Conservation (phyloP, 2,113 vertebrate genomes). For the Galbula dea region DNA sequence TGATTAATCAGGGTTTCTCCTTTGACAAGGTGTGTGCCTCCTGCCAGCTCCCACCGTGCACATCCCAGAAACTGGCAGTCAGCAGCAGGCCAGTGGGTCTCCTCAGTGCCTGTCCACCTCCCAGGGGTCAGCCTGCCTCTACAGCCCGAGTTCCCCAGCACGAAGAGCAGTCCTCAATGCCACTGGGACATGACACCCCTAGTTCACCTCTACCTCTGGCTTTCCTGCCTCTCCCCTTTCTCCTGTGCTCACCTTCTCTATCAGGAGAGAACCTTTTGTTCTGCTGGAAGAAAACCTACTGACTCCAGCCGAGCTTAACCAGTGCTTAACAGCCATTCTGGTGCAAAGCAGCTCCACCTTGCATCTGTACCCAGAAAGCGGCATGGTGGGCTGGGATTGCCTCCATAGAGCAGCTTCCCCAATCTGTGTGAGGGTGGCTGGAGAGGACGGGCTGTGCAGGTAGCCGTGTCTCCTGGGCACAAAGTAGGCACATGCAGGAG, state of each 20-base stretch:
- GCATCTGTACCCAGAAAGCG: neutral
- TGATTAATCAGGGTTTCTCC: constrained; percentile 12
- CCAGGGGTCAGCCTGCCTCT: neutral
- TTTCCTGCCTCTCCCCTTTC: neutral
- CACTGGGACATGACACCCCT: neutral
- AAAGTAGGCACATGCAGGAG: neutral
- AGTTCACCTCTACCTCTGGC: neutral
- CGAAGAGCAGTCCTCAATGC: neutral
- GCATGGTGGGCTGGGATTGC: neutral
- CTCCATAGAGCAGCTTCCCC: too few relatives aligned
- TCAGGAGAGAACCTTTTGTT: neutral
- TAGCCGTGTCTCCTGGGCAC: neutral
- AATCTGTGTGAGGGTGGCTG: fast-evolving
- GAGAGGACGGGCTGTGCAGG: neutral
- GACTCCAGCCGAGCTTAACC: neutral
- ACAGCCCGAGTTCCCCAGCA: neutral
- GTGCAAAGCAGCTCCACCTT: neutral
- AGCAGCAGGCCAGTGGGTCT: neutral
- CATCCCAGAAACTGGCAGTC: neutral
- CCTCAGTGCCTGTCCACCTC: neutral
- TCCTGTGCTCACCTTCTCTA: fast-evolving
- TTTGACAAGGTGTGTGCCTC: neutral
- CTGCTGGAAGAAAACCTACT: constrained; percentile 5
- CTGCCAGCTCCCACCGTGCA: neutral
- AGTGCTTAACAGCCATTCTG: neutral